Base-by-base conservation (phyloP, 2,797 vertebrate species). In the Fratercula arctica region DNA sequence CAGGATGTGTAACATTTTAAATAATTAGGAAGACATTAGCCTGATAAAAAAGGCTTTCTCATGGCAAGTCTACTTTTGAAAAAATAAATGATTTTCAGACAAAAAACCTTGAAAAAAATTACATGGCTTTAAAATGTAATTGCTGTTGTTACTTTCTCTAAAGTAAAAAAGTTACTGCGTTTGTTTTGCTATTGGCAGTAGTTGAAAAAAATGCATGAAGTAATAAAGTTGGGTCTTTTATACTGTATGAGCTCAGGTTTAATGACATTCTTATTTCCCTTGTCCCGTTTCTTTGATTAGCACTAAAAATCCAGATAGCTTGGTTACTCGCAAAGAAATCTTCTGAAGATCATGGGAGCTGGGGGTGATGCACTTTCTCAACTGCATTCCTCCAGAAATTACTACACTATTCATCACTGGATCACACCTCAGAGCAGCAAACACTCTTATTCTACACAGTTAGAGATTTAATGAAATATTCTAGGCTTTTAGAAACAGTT, bases 321-420 rank as follows among this genome's bases (percentile, higher is more conserved):
- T 75, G 10, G 9, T 56, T 83, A 50, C 10, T 70, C 1, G 2
- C 39, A 88, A 57, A 87, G 33, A 67, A 31, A 50, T 69, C 6
- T 43, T 89, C 43, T 76, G 39, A 77, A 51, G 16, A 11, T 51
- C 53, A 18, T 0, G 0, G 6, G 3, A 25, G 8, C 29, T 1
- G 4, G 11, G 45, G 16, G 11, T 20, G 29, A 46, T 46, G 16
- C 3, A 14, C 7, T 91, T 82, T 79, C 28, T 56, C 18, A 88
- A 35, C 12, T 26, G 4, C 45, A 45, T 83, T 92, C 10, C 16
- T 82, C 39, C 28, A 43, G 26, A 92, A 61, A 25, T 67, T 50
- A 57, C 59, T 56, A n/a, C 19, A 17, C 11, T 60, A 11, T 83
- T 91, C 10, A 39, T 75, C 46, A 48, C 16, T 61, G 28, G 61